A percentile compares a stretch with the other conserved stretches of the same genome.
These are phyloP conservation scores for Carposina sasakii DNA, from an alignment of 1,140 invertebrate species.

Conservation along the genomic window DNA sequence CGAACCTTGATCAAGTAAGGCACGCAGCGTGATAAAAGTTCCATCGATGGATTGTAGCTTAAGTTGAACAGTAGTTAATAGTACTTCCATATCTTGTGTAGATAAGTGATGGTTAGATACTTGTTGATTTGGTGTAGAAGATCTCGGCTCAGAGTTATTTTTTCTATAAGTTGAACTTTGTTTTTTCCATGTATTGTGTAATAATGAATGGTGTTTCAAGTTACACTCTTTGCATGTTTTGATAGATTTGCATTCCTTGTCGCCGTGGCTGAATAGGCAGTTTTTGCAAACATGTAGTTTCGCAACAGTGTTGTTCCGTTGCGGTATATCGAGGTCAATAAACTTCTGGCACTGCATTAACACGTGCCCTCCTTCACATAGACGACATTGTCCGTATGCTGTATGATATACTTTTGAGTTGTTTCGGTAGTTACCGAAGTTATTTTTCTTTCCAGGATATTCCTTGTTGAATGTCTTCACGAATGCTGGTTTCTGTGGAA, in stretches of 20 bases:
- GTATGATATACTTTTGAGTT: too few relatives aligned
- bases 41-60: slow-evolving; percentile 8
- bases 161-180: background rate
- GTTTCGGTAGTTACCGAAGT: too few relatives aligned
- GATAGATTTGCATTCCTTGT: slow-evolving; percentile 16
- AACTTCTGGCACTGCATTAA: slow-evolving; percentile 6
- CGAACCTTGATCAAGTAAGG: slow-evolving; percentile 21
- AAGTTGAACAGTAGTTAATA: slow-evolving; percentile 2
- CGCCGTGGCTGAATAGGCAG: slow-evolving; percentile 22
- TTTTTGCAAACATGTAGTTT: slow-evolving; percentile 27
- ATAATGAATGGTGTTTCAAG: slow-evolving; percentile 19
- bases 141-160: background rate
- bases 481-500: background rate
- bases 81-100: background rate
- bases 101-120: background rate
- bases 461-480: slow-evolving; percentile 1
- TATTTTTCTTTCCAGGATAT: background rate
- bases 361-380: background rate
- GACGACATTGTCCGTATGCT: background rate
- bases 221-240: slow-evolving; percentile 25
- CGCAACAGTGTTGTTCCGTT: slow-evolving; percentile 18
- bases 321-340: background rate
- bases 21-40: slow-evolving; percentile 15
- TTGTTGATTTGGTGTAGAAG: background rate
- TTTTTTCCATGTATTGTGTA: slow-evolving; percentile 12